These are phyloP conservation scores for Parazoanthus atlanticus DNA, from an alignment of 92 coral and sea anemone species.

Conservation along the genomic window DNA sequence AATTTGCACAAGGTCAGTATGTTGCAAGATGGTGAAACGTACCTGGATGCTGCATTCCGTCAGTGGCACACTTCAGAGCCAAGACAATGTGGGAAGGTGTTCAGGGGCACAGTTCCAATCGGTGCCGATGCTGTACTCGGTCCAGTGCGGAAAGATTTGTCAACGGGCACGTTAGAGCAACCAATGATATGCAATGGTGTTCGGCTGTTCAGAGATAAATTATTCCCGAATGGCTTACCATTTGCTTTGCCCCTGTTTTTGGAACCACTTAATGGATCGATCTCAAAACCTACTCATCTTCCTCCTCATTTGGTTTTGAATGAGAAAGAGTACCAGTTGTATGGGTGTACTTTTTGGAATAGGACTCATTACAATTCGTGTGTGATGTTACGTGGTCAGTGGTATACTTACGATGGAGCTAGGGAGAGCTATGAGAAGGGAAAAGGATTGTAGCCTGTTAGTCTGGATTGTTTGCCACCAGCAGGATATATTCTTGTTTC, in stretches of 20 bases:
- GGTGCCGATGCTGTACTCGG: no score
- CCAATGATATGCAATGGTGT: no score
- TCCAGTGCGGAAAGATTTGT: no score
- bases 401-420: background rate
- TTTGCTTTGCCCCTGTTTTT: background rate
- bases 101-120: background rate
- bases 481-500: no score
- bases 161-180: no score
- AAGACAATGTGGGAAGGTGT: background rate
- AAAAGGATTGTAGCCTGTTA: no score
- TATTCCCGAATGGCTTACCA: background rate
- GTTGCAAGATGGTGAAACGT: background rate
- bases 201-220: no score
- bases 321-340: background rate
- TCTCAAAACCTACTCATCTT: background rate
- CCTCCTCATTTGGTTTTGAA: background rate
- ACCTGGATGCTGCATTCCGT: background rate
- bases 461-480: no score
- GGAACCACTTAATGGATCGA: background rate
- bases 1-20: background rate
- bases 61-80: background rate
- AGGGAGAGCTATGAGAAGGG: background rate
- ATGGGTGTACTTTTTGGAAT: constrained; percentile 1
- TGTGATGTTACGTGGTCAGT: background rate
- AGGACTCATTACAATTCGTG: background rate